A percentile compares a stretch with the other conserved stretches of the same genome.
These are phyloP conservation scores for Spermophilus dauricus DNA, from an alignment of 2,113 vertebrate species.

Conservation along the genomic window DNA sequence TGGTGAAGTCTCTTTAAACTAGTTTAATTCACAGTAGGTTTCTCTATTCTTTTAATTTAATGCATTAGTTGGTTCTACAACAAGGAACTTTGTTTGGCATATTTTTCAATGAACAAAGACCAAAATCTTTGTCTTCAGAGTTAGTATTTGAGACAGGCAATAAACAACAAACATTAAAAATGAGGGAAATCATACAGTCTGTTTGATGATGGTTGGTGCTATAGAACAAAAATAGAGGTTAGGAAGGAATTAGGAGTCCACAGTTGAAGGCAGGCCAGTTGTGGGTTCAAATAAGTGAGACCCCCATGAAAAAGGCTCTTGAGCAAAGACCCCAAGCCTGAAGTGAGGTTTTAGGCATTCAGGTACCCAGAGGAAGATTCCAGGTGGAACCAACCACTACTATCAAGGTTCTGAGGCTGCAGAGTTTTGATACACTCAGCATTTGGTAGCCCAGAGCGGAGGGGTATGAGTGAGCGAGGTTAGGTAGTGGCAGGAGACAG, in stretches of 20 bases:
- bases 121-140: background rate
- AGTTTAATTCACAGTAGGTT: background rate
- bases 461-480: background rate
- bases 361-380: background rate
- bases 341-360: background rate
- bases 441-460: rapidly evolving
- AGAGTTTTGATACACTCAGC: background rate
- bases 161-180: background rate
- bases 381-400: background rate
- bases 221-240: background rate
- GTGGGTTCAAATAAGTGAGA: background rate
- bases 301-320: background rate
- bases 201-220: background rate
- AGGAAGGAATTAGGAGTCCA: background rate
- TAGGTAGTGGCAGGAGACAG: too few relatives aligned
- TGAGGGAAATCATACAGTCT: background rate
- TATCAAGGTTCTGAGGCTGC: too few relatives aligned
- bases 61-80: background rate
- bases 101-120: background rate
- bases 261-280: background rate
- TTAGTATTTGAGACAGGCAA: background rate
- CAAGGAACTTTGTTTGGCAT: background rate
- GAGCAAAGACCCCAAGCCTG: background rate
- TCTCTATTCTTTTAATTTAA: constrained; percentile 3
- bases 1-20: background rate